Evolutionary conservation across 2,888 invertebrate genomes (phyloP).

Genomic region (Acanthococcus lagerstroemiae): DNA sequence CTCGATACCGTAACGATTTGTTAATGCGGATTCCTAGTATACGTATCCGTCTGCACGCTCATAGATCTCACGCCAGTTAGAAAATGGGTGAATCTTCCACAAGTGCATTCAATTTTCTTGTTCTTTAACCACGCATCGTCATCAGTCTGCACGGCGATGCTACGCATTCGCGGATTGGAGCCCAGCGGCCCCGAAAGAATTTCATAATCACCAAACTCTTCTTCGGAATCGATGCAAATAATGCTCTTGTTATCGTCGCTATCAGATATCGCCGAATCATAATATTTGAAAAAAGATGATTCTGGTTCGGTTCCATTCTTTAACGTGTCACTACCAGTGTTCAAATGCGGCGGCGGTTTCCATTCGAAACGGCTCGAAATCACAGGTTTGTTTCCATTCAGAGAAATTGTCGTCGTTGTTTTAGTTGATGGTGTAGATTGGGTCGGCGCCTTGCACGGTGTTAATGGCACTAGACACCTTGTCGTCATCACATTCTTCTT

Average conservation of each 20-base stretch:
- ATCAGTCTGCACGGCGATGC: background rate
- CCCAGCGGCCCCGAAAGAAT: background rate
- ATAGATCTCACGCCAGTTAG: constrained; percentile 5
- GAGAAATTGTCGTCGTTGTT: no score
- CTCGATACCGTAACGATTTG: no score
- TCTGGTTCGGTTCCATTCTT: background rate
- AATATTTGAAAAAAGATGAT: no score
- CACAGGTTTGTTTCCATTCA: no score
- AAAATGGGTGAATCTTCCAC: constrained; percentile 9
- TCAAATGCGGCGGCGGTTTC: background rate
- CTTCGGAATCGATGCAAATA: constrained; percentile 20
- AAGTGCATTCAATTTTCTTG: constrained; percentile 8
- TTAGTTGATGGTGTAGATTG: no score
- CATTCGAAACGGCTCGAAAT: no score
- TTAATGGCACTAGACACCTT: background rate
- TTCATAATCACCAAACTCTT: background rate
- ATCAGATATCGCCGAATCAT: no score
- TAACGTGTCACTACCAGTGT: background rate
- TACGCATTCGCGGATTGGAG: background rate
- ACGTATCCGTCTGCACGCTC: constrained; percentile 17
- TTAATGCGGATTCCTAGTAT: no score
- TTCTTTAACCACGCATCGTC: background rate
- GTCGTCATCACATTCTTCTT: background rate
- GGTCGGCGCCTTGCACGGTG: background rate
- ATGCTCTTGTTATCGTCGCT: background rate